Evolutionary conservation across 2,797 vertebrate genomes (phyloP), one percentile per base, ranked within the genome.

Genomic region (Chelmon rostratus): DNA sequence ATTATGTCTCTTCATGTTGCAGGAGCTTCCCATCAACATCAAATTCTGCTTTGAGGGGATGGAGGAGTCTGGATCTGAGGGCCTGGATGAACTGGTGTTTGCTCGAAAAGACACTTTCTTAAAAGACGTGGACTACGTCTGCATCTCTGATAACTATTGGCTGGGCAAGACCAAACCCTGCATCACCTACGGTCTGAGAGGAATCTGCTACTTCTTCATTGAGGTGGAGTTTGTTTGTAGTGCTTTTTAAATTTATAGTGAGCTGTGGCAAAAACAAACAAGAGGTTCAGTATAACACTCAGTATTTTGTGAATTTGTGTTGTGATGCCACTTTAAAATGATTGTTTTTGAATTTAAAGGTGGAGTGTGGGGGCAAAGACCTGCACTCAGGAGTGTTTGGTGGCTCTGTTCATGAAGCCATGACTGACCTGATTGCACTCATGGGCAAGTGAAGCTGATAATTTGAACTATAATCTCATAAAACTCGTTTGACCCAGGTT

Each of bases 141-240:
- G 98, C 92, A 99, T 99, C 88, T 99, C 98, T 3, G 98, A 99
- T 93, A 99, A 99, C 88, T 99, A 99, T 91, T 99, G 98, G 98
- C 95, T 99, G 68, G 98, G 98, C 35, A 99, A 99, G 90, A 96
- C 83, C 75, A 99, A 99, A 81, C 98, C 98, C 15, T 99, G 98
- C 89, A 96, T 99, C 91, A 99, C 98, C 0, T 99, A 99, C 0
- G 98, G 98, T 1, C 96, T 99, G 81, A 94, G 98, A 78, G 98
- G 98, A 65, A 95, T 98, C 88, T 98, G 97, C 89, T 99, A 98
- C 89, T 99, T 99, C 88, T 98, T 96, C 83, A 12, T 97, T 11
- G 87, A 99, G 96, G 98, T 97, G 13, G 12, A 65, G 49, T 57
- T 19, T 59, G 25, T n/a, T 74, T 54, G 19, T 31, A 6, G 8